These are phyloP conservation scores for Brachyhypopomus occidentalis DNA, from an alignment of 2,113 vertebrate species.

Conservation along the genomic window DNA sequence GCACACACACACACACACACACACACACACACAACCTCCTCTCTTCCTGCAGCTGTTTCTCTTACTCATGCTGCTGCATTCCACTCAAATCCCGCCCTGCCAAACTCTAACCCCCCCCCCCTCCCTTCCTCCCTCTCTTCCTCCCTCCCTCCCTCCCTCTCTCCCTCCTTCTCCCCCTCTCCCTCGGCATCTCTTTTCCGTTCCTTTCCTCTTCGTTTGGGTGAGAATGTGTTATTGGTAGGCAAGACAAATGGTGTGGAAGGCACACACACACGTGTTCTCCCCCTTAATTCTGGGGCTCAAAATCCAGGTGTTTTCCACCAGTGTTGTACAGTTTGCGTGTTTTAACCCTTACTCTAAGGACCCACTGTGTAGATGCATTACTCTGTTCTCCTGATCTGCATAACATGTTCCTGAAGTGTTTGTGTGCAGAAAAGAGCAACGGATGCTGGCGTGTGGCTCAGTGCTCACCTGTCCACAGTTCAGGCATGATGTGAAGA, in stretches of 20 bases:
- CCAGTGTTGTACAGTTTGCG: background rate
- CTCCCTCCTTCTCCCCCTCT: background rate
- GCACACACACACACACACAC: constrained; percentile 15
- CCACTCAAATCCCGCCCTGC: constrained; percentile 24
- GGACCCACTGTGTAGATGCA: too few relatives aligned
- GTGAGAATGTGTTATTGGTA: too few relatives aligned
- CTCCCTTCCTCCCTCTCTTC: constrained; percentile 12
- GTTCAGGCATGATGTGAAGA: too few relatives aligned
- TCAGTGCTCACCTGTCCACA: too few relatives aligned
- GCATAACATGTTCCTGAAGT: too few relatives aligned
- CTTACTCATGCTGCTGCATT: constrained; percentile 39
- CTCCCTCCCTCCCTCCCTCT: constrained; percentile 41
- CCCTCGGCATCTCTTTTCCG: background rate
- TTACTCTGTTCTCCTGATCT: too few relatives aligned
- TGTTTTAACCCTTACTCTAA: background rate
- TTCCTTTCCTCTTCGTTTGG: background rate
- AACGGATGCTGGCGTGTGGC: too few relatives aligned
- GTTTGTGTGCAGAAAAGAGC: too few relatives aligned
- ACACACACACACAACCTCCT: constrained; percentile 42
- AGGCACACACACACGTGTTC: background rate
- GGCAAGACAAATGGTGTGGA: too few relatives aligned
- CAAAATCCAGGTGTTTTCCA: background rate
- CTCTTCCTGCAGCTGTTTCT: constrained; percentile 54
- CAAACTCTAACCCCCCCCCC: constrained; percentile 35
- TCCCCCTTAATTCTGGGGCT: background rate